These are phyloP conservation scores for Tetramorium bicarinatum DNA, from an alignment of 2,888 invertebrate genomes.

Conservation along the genomic window DNA sequence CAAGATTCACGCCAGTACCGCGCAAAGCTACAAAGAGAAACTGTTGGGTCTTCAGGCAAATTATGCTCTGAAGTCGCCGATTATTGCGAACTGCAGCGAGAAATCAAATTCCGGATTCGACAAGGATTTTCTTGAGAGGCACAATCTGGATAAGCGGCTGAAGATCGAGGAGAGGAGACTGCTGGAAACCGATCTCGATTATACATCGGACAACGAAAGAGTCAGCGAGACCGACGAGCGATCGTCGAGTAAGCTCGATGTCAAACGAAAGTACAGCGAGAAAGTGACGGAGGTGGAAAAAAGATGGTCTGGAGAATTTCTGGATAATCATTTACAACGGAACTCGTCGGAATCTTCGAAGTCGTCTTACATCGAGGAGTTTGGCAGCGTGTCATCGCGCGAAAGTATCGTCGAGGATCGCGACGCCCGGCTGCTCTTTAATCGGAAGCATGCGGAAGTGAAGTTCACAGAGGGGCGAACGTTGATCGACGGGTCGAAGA, in stretches of 20 bases:
- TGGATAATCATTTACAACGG: conserved; percentile 75
- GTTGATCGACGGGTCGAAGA: conserved; percentile 30
- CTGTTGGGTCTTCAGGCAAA: conserved; percentile 68
- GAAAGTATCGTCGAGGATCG: conserved; percentile 74
- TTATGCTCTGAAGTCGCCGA: conserved; percentile 50
- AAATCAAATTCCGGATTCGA: conserved; percentile 74
- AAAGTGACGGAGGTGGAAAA: conserved; percentile 82
- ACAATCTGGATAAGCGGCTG: conserved; percentile 77
- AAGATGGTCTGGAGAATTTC: conserved; percentile 83
- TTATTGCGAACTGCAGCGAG: conserved; percentile 66
- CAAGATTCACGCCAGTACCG: conserved; percentile 79
- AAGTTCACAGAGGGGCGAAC: conserved; percentile 3
- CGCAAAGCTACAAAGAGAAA: conserved; percentile 78
- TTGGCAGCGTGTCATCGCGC: conserved; percentile 81
- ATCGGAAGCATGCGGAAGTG: neutral
- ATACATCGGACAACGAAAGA: conserved; percentile 69
- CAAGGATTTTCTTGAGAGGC: conserved; percentile 78
- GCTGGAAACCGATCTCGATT: conserved; percentile 73
- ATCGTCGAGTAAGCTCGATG: neutral
- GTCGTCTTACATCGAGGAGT: conserved; percentile 82
- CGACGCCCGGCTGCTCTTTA: neutral
- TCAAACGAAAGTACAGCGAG: conserved; percentile 76
- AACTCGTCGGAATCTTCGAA: conserved; percentile 82
- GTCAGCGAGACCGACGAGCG: conserved; percentile 44
- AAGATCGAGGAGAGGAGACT: conserved; percentile 78